These are phyloP conservation scores for Clepsis dumicolana DNA, from an alignment of 2,888 invertebrate genomes.

Conservation along the genomic window DNA sequence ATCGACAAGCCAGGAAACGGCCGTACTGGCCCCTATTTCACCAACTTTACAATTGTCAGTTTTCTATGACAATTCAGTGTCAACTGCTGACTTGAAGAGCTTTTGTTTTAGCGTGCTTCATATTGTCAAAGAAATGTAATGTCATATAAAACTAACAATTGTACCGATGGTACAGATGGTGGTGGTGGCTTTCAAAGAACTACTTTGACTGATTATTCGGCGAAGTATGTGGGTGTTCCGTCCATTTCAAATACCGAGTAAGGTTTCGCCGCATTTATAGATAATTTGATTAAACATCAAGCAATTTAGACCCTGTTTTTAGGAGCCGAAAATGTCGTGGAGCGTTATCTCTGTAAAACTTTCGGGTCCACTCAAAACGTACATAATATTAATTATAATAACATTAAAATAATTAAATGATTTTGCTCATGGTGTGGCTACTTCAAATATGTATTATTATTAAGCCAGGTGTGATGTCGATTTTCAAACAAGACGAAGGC, in stretches of 20 bases:
- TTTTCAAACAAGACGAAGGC: constrained; percentile 13
- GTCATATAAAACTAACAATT: too few relatives aligned
- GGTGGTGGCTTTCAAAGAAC: not conserved
- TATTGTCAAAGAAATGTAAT: too few relatives aligned
- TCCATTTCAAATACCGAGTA: constrained; percentile 1
- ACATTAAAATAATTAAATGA: constrained; percentile 10
- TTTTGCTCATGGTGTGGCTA: not conserved
- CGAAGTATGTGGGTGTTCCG: constrained; percentile 4
- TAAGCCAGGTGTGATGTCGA: not conserved
- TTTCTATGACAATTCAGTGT: too few relatives aligned
- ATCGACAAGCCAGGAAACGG: too few relatives aligned
- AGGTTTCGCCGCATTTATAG: constrained; percentile 3
- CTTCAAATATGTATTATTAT: not conserved
- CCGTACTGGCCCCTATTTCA: too few relatives aligned
- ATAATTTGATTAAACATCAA: constrained; percentile 20
- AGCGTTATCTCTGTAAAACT: constrained; percentile 36
- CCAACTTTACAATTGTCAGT: too few relatives aligned
- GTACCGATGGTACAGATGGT: too few relatives aligned
- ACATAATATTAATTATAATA: not conserved
- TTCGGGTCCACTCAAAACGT: constrained; percentile 17
- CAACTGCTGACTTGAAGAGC: too few relatives aligned
- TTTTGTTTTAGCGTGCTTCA: too few relatives aligned
- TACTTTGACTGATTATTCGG: constrained; percentile 17
- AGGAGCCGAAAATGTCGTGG: constrained; percentile 12
- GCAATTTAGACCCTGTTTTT: constrained; percentile 7